phyloP scores from a whole-genome alignment of 2,888 invertebrate species.

The Pandemis heparana region DNA sequence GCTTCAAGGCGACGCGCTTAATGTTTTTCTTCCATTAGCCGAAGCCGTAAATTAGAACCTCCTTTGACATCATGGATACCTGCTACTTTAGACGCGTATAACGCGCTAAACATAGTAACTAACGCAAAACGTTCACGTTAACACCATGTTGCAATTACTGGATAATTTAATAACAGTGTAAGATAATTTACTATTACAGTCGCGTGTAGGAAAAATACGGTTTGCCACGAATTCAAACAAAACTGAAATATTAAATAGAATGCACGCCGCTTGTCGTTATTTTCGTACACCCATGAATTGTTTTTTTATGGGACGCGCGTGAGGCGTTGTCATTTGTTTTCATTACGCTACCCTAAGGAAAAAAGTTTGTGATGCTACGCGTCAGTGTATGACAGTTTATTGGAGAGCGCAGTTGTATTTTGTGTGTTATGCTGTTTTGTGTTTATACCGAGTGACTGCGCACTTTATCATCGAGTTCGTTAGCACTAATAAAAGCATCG shows the following conservation, averaged over 20 bases:
- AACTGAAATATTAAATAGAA: constrained; percentile 66
- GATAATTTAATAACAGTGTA: constrained; percentile 21
- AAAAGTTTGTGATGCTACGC: constrained; percentile 44
- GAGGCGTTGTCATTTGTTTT: constrained; percentile 79
- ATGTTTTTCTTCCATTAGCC: constrained; percentile 82
- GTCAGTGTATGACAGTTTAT: constrained; percentile 38
- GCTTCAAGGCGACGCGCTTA: constrained; percentile 74
- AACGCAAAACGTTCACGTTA: constrained; percentile 8
- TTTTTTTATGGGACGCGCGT: constrained; percentile 78
- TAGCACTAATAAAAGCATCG: constrained; percentile 27
- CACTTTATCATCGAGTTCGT: constrained; percentile 21
- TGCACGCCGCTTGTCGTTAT: constrained; percentile 64
- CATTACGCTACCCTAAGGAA: constrained; percentile 70
- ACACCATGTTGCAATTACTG: constrained; percentile 27
- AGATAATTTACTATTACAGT: constrained; percentile 19
- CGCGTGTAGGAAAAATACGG: constrained; percentile 22
- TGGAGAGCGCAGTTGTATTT: constrained; percentile 28
- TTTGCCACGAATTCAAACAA: constrained; percentile 18
- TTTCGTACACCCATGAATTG: constrained; percentile 74
- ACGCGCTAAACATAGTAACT: constrained; percentile 44
- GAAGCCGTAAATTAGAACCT: constrained; percentile 79
- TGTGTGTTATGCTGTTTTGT: constrained; percentile 7
- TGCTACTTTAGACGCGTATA: constrained; percentile 62
- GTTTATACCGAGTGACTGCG: constrained; percentile 10
- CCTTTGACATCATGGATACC: constrained; percentile 66